Base-by-base conservation (phyloP, 2,888 invertebrate genomes). In the Lepidochrysops patricia region DNA sequence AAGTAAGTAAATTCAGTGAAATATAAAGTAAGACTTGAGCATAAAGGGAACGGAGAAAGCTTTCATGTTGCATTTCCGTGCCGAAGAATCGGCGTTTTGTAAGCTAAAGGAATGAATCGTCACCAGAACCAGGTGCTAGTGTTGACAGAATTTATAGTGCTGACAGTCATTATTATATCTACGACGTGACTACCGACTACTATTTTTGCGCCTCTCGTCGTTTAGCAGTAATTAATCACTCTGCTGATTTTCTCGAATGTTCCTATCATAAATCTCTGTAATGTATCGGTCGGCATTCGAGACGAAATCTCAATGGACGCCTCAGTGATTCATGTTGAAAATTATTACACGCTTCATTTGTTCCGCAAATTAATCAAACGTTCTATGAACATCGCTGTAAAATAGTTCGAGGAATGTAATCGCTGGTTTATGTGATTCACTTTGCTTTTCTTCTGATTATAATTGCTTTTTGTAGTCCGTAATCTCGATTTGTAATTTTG, bases 311-410 rank as follows among this genome's bases (percentile, higher is more conserved):
- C 61, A 64, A 60, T 62, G 65, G 64, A 64, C 65, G 56, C 61
- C 57, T 63, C 61, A 64, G 57, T 70, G 70, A 70, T 63, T 70
- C 70, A 71, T 65, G 63, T 65, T 63, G 64, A 61, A 64, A 65
- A 66, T 67, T 65, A 69, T 68, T 70, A 67, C 67, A 71, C 63
- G 69, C 65, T 61, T 66, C 60, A 63, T 70, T 69, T 62, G 66
- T 63, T 68, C 61, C 57, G 66, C 66, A 68, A 66, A 70, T 70
- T 70, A 70, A 70, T 71, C 66, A 64, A 65, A 66, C 63, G 58
- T 64, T 64, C 66, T 68, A 70, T 68, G 68, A 69, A 67, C 62
- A 68, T 63, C 64, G 64, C 66, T 61, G 57, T 50, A 15, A 54
- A 54, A 66, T 60, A 62, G 64, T 71, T 69, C 67, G 64, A 61